Percentiles rank a stretch among this genome's conserved stretches.
phyloP scores from a whole-genome alignment of 2,888 invertebrate genomes.

The Leuctra nigra region DNA sequence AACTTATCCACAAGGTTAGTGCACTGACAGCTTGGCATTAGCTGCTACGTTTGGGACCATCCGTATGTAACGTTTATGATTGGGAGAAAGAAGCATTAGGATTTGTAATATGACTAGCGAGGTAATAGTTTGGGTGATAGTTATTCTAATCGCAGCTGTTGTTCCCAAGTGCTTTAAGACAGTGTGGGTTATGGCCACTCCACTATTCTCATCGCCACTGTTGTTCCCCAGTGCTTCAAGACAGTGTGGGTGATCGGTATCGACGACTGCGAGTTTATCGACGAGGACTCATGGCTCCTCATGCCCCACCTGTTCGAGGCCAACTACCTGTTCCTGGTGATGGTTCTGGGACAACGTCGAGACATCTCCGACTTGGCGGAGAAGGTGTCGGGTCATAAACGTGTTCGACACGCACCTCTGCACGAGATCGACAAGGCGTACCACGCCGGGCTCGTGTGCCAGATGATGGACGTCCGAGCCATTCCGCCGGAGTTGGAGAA shows the following conservation, averaged over 20 bases:
- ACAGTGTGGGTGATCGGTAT: constrained; percentile 46
- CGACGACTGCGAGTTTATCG: constrained; percentile 50
- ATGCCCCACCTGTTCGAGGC: constrained; percentile 25
- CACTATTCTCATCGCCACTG: no score
- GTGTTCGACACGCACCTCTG: constrained; percentile 33
- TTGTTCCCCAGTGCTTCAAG: constrained; percentile 33
- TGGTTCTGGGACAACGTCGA: constrained; percentile 34
- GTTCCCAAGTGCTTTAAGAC: no score
- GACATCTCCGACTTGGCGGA: background rate
- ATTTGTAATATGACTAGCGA: no score
- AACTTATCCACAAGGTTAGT: constrained; percentile 29
- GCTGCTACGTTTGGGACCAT: no score
- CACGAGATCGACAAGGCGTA: constrained; percentile 50
- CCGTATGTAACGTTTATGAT: no score
- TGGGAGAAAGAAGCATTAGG: no score
- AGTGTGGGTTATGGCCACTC: no score
- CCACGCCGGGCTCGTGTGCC: constrained; percentile 55
- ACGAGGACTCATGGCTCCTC: constrained; percentile 38
- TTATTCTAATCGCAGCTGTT: no score
- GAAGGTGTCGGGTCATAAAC: background rate
- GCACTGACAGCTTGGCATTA: no score
- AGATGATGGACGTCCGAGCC: constrained; percentile 53
- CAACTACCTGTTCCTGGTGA: constrained; percentile 43
- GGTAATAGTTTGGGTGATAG: no score
- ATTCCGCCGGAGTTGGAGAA: constrained; percentile 58